Evolutionary conservation across 2,888 invertebrate genomes (phyloP).

Genomic region (Hyles lineata): DNA sequence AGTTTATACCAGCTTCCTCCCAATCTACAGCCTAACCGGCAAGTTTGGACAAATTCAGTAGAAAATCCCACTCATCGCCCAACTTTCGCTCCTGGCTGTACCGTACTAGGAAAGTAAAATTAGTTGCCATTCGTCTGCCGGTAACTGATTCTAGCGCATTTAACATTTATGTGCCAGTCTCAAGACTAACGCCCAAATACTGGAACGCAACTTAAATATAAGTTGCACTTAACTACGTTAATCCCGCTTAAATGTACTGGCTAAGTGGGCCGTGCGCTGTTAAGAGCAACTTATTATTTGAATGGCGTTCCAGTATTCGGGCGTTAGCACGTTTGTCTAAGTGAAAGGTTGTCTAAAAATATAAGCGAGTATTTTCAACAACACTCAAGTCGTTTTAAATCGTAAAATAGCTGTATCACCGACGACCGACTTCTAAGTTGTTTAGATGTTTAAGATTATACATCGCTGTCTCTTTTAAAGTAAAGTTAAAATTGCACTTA

Average conservation of each 20-base stretch:
- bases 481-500: too few relatives aligned
- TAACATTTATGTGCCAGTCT: conserved; percentile 8
- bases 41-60: conserved; percentile 44
- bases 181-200: too few relatives aligned
- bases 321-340: background rate
- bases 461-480: background rate
- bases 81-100: background rate
- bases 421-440: too few relatives aligned
- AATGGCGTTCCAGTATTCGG: too few relatives aligned
- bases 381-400: background rate
- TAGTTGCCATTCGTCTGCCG: conserved; percentile 8
- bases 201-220: too few relatives aligned
- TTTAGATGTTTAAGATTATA: background rate
- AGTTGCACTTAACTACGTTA: too few relatives aligned
- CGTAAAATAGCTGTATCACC: background rate
- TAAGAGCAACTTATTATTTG: too few relatives aligned
- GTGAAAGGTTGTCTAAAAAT: background rate
- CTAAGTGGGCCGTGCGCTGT: too few relatives aligned
- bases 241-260: too few relatives aligned
- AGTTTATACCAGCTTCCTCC: conserved; percentile 35
- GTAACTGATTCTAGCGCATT: conserved; percentile 23
- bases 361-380: background rate
- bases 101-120: background rate
- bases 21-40: conserved; percentile 47
- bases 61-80: conserved; percentile 42